phyloP scores from a whole-genome alignment of 1,140 invertebrate species.

The Acromyrmex heyeri region DNA sequence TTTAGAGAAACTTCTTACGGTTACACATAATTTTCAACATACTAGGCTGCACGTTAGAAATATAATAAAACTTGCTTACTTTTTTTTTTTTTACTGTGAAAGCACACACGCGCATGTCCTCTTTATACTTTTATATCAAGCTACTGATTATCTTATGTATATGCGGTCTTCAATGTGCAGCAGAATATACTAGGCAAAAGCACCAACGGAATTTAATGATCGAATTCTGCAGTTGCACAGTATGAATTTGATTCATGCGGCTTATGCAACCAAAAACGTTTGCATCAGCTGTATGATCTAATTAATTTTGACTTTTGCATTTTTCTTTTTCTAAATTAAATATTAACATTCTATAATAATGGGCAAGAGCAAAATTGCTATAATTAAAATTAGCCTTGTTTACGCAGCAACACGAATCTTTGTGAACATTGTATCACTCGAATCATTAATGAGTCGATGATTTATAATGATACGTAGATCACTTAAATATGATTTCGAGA shows the following conservation, averaged over 20 bases:
- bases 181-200: conserved; percentile 12
- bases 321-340: conserved; percentile 4
- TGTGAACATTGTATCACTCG: neutral
- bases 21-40: conserved; percentile 19
- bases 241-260: conserved; percentile 30
- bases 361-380: neutral
- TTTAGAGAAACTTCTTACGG: neutral
- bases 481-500: too few species aligned
- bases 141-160: conserved; percentile 59
- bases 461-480: neutral
- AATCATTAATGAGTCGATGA: neutral
- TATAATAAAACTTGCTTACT: conserved; percentile 29
- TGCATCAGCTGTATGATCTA: neutral
- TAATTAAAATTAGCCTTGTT: neutral
- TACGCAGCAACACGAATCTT: neutral
- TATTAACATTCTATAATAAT: conserved; percentile 15
- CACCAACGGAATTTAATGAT: conserved; percentile 47
- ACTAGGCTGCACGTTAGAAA: conserved; percentile 12
- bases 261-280: conserved; percentile 20
- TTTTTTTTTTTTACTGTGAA: conserved; percentile 20
- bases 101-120: neutral
- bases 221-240: conserved; percentile 34
- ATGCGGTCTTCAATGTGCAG: conserved; percentile 7
- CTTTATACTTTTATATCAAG: conserved; percentile 22
- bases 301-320: conserved; percentile 20